Conservation (phyloP, 2,797 vertebrate genomes). For the Sebastes baramenuke region DNA sequence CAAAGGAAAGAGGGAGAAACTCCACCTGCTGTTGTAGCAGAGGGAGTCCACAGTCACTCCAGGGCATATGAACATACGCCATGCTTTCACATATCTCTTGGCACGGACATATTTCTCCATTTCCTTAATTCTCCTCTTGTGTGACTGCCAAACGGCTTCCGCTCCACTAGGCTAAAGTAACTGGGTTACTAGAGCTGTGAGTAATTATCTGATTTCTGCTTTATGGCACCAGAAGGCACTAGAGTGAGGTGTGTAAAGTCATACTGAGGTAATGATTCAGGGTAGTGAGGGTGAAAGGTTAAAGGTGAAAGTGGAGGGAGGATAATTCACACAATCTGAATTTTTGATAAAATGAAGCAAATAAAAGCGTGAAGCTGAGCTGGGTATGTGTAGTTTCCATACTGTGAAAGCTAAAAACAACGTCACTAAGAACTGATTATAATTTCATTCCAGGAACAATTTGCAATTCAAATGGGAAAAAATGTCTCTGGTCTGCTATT, state of each 20-base stretch:
- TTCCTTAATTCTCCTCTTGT: conserved; percentile 72
- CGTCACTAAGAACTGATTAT: conserved; percentile 24
- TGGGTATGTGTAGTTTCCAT: not conserved
- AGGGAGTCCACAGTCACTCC: conserved; percentile 40
- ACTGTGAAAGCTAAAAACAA: conserved; percentile 16
- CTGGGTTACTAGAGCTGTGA: conserved; percentile 74
- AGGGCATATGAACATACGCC: conserved; percentile 60
- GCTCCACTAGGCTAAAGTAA: conserved; percentile 70
- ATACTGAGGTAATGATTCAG: not conserved
- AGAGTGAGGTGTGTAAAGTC: conserved; percentile 16
- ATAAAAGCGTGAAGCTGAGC: not conserved
- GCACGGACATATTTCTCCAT: conserved; percentile 64
- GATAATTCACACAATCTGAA: not conserved
- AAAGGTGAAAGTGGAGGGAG: conserved; percentile 10
- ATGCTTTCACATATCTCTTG: conserved; percentile 65
- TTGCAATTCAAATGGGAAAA: conserved; percentile 40
- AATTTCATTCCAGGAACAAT: conserved; percentile 46
- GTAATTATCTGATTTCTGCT: conserved; percentile 70
- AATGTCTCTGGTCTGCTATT: not conserved
- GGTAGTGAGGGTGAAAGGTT: conserved; percentile 34
- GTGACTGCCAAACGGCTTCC: conserved; percentile 69
- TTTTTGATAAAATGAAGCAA: not conserved
- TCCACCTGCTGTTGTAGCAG: conserved; percentile 55
- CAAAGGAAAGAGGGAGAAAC: conserved; percentile 8
- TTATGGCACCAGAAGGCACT: conserved; percentile 43